Evolutionary conservation across 2,888 invertebrate species (phyloP), one percentile per base, ranked within the genome.

Genomic region (Platycnemis pennipes): DNA sequence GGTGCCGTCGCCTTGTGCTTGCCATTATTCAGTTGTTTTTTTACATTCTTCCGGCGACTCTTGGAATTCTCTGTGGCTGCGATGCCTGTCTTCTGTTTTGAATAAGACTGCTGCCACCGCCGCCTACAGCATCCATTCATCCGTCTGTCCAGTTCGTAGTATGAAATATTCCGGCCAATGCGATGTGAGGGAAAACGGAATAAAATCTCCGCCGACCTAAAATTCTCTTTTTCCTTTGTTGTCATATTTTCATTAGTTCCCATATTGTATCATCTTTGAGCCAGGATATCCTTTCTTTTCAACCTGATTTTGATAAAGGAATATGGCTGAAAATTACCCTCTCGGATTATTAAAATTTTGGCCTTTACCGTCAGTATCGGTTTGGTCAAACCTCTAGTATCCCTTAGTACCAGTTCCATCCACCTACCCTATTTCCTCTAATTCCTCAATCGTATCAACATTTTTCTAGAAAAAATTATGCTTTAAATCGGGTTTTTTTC

Each of bases 21-120:
- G 31, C 77, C 77, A 77, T 77, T 77, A 77, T 77, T 77, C 77
- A 77, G 37, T 77, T 77, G 77, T 77, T 77, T 63, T 77, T 77
- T 37, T 77, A 37, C 77, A 77, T 77, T 77, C 77, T 37, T 37
- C 77, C 77, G 77, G 77, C 77, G 77, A 37, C 37, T 77, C 77
- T 77, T 77, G 37, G 77, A 31, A 77, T 77, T 26, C 77, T 77
- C 77, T 77, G 31, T n/a, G 37, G n/a, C 13, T 31, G 8, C 31
- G 31, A 11, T 37, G 31, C 8, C 63, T 77, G 11, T 37, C 37
- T 37, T 31, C 37, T 26, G 11, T 69, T n/a, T 11, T 37, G 37
- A 77, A 77, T 2, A 13, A 31, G 31, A n/a, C 5, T 11, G 8
- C 22, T 37, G n/a, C 77, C 37, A 37, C 11, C 11, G 31, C 31